Evolutionary conservation across 2,888 invertebrate genomes (phyloP), one percentile per base, ranked within the genome.

Genomic region (Xanthostigma xanthostigma): DNA sequence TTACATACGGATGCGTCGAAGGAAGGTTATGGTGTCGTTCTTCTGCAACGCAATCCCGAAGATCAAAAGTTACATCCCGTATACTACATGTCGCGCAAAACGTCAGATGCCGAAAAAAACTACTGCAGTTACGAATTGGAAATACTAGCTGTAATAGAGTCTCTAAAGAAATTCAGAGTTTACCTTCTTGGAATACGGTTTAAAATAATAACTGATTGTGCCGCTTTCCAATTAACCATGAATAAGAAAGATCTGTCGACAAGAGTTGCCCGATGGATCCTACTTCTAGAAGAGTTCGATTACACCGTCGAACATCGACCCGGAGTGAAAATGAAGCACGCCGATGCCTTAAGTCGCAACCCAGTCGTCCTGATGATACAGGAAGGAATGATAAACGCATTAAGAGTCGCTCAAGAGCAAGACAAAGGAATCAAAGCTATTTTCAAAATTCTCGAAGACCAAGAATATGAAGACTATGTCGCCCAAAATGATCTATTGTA

Each of bases 61-160:
- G 57, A 56, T 17, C 41, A 50, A 9, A 27, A 10, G 1, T 46
- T 54, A 3, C 54, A 58, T 38, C 58, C 54, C 1, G 49, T 58
- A 8, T 53, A 54, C 43, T 57, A n/a, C n/a, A 41, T 55, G 55
- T 49, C 33, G 47, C n/a, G 52, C 53, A 2, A 52, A 54, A 17
- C 27, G 12, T 36, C 36, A 38, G 44, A 44, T 12, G 44, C 27
- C 3, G 44, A 44, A 17, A 44, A 36, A 37, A 43, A 10, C 41
- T 41, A 42, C 45, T 49, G 33, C 44, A 50, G 12, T 45, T 50
- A n/a, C 36, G 44, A 44, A 12, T 35, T 44, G 10, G 36, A 44
- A 2, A 37, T 44, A 4, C 27, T 44, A 11, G 44, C 36, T 2
- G 36, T 44, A 3, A 44, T 44, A 9, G 17, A 36, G n/a, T n/a